Evolutionary conservation across 2,113 vertebrate species (phyloP), one percentile per base, ranked within the genome.

Genomic region (Lophura nycthemera): DNA sequence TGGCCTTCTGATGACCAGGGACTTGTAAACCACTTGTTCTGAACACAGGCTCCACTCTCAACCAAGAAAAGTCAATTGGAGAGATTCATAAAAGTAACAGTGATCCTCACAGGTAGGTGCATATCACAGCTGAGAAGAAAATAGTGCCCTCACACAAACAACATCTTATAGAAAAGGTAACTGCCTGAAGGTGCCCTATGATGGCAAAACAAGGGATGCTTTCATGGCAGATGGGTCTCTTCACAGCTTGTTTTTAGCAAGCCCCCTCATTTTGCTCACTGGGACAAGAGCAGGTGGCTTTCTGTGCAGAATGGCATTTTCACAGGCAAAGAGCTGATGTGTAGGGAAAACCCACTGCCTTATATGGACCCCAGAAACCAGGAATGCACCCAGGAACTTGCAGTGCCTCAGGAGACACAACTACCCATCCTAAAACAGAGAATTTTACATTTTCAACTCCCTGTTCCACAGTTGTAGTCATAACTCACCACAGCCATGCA

Each of bases 91-190:
- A 70, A 91, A 86, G 8, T 22, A 61, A 60, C 54, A 67, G 7
- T 8, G 6, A 27, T 12, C 45, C 27, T 16, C 3, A 2, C 7
- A 40, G 5, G 12, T 2, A 1, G 5, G 11, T 48, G 21, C 5
- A 13, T 4, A 5, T 14, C 20, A 24, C 5, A 2, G 0, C 56
- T 21, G 27, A 42, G 36, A 56, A 66, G 38, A n/a, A 64, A 71
- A 27, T 24, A 25, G 71, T 2, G 1, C 18, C 34, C 73, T 8
- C 1, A 1, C 14, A 61, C 6, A 81, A 42, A 40, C 0, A 1
- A 11, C 12, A 54, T 24, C 34, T 32, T 73, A 15, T 2, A 2
- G 43, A 40, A 73, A 57, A 86, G 19, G 6, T 24, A 17, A 38
- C 22, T 63, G 34, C 16, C 40, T 65, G 29, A 12, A 66, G 42